Percentiles rank a stretch among this genome's conserved stretches.
Evolutionary conservation across 1,140 invertebrate genomes (phyloP).

Genomic region (Portunus trituberculatus): DNA sequence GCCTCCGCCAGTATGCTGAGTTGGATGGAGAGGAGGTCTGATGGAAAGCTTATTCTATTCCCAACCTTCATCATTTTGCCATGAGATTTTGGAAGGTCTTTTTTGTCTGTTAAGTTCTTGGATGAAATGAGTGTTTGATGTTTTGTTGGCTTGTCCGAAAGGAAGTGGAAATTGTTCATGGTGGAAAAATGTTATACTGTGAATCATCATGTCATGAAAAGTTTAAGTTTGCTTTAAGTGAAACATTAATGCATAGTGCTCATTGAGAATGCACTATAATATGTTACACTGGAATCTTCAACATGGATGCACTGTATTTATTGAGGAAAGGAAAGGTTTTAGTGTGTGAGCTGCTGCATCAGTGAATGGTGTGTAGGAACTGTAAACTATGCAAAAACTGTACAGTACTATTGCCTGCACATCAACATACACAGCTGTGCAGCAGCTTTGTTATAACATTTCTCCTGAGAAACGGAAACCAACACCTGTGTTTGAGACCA

Average conservation of each 20-base stretch:
- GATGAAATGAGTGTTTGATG: not conserved
- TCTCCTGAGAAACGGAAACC: not conserved
- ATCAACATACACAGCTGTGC: not conserved
- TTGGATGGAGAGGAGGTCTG: conserved; percentile 80
- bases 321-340: not conserved
- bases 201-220: not conserved
- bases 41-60: conserved; percentile 34
- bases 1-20: conserved; percentile 82
- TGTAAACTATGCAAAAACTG: conserved; percentile 69
- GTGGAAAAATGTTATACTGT: not conserved
- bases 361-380: conserved; percentile 47
- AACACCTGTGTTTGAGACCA: conserved; percentile 24
- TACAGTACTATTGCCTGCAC: conserved; percentile 21
- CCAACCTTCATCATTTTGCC: not conserved
- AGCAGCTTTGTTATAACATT: not conserved
- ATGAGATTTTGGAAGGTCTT: not conserved
- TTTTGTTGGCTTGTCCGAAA: not conserved
- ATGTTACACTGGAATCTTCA: not conserved
- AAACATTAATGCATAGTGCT: not conserved
- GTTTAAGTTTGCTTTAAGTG: not conserved
- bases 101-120: not conserved
- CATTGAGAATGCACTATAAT: not conserved
- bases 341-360: not conserved
- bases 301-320: not conserved
- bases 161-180: not conserved